These are phyloP conservation scores for Polymixis flavicincta DNA, from an alignment of 2,888 invertebrate genomes.

Conservation along the genomic window DNA sequence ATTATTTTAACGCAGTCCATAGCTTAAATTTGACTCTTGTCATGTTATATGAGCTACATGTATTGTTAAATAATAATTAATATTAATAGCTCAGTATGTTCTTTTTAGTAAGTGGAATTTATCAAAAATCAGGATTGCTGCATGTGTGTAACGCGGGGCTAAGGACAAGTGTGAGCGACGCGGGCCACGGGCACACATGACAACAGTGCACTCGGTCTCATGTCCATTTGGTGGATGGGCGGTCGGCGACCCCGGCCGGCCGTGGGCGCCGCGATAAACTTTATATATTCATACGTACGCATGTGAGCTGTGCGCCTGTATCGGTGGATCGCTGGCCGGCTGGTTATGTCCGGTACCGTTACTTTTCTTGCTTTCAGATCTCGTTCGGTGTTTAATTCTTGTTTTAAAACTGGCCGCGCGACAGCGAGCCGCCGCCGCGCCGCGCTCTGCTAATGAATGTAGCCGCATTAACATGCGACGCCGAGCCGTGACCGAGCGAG, in stretches of 20 bases:
- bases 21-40: background rate
- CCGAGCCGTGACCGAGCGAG: slow-evolving; percentile 10
- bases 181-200: slow-evolving; percentile 60
- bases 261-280: slow-evolving; percentile 66
- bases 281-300: slow-evolving; percentile 68
- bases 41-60: background rate
- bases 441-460: slow-evolving; percentile 62
- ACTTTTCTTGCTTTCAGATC: slow-evolving; percentile 81
- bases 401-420: slow-evolving; percentile 72
- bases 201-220: slow-evolving; percentile 65
- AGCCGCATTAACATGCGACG: slow-evolving; percentile 61
- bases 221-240: slow-evolving; percentile 72
- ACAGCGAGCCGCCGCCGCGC: slow-evolving; percentile 63
- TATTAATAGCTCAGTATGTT: background rate
- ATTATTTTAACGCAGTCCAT: background rate
- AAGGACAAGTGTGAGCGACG: slow-evolving; percentile 6
- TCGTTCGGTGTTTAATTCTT: slow-evolving; percentile 76
- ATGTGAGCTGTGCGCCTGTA: slow-evolving; percentile 55
- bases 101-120: slow-evolving; percentile 16
- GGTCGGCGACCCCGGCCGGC: slow-evolving; percentile 66
- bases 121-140: slow-evolving; percentile 52
- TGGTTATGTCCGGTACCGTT: slow-evolving; percentile 77
- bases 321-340: slow-evolving; percentile 65
- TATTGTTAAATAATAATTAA: too few species aligned
- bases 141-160: slow-evolving; percentile 21